These are phyloP conservation scores for Donacobius atricapilla DNA, from an alignment of 2,113 vertebrate species.

Conservation along the genomic window DNA sequence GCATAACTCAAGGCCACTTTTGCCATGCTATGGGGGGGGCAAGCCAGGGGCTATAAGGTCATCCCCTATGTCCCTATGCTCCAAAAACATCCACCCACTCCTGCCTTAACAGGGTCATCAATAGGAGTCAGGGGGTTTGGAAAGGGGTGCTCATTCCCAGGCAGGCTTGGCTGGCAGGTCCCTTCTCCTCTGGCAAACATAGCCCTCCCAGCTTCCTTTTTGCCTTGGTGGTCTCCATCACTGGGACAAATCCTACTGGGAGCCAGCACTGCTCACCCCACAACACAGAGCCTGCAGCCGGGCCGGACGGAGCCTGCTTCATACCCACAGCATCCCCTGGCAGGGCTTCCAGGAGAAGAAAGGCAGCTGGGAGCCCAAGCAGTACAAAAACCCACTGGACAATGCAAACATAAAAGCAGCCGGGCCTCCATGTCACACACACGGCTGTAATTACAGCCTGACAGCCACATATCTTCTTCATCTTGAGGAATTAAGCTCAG, in stretches of 20 bases:
- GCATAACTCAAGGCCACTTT: background rate
- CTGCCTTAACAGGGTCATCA: background rate
- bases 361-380: background rate
- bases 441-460: constrained; percentile 16
- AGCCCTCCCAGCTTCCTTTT: background rate
- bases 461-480: constrained; percentile 50
- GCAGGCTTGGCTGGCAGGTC: background rate
- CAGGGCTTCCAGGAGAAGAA: background rate
- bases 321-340: accelerated
- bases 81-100: background rate
- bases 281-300: background rate
- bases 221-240: background rate
- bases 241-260: background rate
- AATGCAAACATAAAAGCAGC: background rate
- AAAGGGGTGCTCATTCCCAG: background rate
- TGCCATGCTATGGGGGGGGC: accelerated
- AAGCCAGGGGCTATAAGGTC: background rate
- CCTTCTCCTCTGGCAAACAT: background rate
- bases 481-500: constrained; percentile 46
- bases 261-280: background rate
- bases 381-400: background rate
- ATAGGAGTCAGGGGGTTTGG: background rate
- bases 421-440: background rate
- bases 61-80: background rate
- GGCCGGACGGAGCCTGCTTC: background rate